phyloP scores from a whole-genome alignment of 2,888 invertebrate genomes.

The Falcaria lacertinaria region DNA sequence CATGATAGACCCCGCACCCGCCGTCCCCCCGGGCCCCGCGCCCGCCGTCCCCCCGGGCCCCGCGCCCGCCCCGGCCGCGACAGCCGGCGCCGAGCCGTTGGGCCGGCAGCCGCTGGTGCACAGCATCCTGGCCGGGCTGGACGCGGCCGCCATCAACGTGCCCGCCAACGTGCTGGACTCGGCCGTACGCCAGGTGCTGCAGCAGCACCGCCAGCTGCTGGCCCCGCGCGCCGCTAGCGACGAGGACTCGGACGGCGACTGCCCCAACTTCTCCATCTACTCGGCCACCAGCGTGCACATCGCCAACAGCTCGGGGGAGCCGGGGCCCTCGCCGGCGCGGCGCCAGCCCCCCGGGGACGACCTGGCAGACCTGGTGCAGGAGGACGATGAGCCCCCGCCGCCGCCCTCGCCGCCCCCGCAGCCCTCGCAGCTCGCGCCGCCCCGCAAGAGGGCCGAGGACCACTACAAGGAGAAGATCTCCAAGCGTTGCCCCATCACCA shows the following conservation, averaged over 20 bases:
- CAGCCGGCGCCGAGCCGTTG: constrained; percentile 6
- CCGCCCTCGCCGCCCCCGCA: constrained; percentile 3
- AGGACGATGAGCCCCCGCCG: constrained; percentile 31
- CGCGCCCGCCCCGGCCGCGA: constrained; percentile 2
- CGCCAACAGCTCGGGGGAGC: constrained; percentile 67
- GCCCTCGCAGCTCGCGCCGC: background rate
- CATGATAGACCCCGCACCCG: background rate
- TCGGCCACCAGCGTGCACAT: constrained; percentile 89
- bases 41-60: background rate
- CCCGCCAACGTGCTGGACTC: constrained; percentile 46
- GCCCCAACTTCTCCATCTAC: constrained; percentile 92
- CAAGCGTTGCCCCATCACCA: constrained; percentile 58
- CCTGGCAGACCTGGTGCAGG: constrained; percentile 44
- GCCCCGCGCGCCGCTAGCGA: constrained; percentile 47
- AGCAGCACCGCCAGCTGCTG: constrained; percentile 54
- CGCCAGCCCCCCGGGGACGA: constrained; percentile 18
- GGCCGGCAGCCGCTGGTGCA: constrained; percentile 5
- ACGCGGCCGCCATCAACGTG: constrained; percentile 34
- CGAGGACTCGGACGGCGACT: constrained; percentile 82
- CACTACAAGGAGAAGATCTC: constrained; percentile 62
- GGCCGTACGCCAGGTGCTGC: constrained; percentile 59
- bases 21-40: background rate
- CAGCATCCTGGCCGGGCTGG: constrained; percentile 36
- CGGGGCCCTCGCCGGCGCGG: constrained; percentile 19
- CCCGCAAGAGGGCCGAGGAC: constrained; percentile 35